Percentiles rank a stretch among this genome's conserved stretches.
These are phyloP conservation scores for Dinocampus coccinellae DNA, from an alignment of 2,888 invertebrate species.

Conservation along the genomic window DNA sequence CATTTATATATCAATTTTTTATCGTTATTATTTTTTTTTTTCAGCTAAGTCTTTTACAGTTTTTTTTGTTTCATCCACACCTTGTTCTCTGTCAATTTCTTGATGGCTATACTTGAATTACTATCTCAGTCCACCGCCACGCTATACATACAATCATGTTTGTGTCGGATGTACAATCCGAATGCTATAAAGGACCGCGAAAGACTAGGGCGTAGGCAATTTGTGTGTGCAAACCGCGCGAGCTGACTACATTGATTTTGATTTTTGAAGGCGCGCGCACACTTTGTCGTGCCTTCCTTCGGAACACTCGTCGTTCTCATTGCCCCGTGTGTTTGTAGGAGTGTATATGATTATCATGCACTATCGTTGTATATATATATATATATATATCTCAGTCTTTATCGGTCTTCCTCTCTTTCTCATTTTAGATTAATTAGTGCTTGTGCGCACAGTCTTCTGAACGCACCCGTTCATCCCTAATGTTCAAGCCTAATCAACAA, in stretches of 20 bases:
- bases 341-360: no score
- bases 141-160: background rate
- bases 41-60: background rate
- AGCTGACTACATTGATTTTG: slow-evolving; percentile 64
- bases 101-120: no score
- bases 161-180: slow-evolving; percentile 2
- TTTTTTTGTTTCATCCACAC: background rate
- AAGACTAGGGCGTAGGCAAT: slow-evolving; percentile 61
- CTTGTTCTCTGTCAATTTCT: no score
- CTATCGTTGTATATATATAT: background rate
- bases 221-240: slow-evolving; percentile 45
- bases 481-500: background rate
- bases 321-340: background rate
- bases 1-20: background rate
- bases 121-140: background rate
- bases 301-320: background rate
- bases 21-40: background rate
- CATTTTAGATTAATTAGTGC: background rate
- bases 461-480: background rate
- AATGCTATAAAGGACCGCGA: slow-evolving; percentile 44
- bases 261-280: slow-evolving; percentile 64
- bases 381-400: background rate
- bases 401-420: background rate
- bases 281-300: slow-evolving; percentile 30
- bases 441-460: background rate